Conservation (phyloP, 1,140 invertebrate species). For the Drosophila kanapiae region DNA sequence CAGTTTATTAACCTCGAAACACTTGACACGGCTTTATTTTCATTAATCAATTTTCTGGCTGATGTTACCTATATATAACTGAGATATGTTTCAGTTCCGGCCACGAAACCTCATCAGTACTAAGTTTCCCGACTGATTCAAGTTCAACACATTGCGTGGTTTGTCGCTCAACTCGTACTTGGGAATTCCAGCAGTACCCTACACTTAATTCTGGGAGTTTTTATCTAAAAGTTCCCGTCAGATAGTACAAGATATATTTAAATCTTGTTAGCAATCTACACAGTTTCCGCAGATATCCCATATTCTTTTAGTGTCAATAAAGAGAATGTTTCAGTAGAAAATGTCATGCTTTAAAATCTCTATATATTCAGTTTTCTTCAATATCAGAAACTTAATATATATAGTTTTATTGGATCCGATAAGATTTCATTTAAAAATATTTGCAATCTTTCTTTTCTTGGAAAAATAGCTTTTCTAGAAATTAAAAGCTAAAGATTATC, state of each 20-base stretch:
- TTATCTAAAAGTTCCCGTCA: neutral
- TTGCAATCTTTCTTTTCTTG: neutral
- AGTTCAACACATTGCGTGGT: neutral
- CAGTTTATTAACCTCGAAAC: constrained; percentile 25
- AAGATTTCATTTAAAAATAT: neutral
- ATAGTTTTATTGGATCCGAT: neutral
- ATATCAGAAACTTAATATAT: too few species aligned
- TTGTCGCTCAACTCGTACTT: neutral
- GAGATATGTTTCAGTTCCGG: neutral
- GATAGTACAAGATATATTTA: too few species aligned
- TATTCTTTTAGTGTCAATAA: too few species aligned
- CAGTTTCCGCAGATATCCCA: too few species aligned
- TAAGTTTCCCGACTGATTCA: neutral
- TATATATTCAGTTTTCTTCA: too few species aligned
- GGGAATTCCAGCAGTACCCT: too few species aligned
- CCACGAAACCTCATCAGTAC: neutral
- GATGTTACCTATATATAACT: neutral
- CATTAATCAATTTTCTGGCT: neutral
- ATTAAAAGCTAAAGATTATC: neutral
- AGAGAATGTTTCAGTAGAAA: too few species aligned
- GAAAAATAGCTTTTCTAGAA: neutral
- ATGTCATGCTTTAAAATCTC: too few species aligned
- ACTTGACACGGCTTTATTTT: neutral
- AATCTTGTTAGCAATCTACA: too few species aligned
- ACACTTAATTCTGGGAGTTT: neutral